Base-by-base conservation (phyloP, 1,140 invertebrate species). In the Zaprionus lachaisei region DNA sequence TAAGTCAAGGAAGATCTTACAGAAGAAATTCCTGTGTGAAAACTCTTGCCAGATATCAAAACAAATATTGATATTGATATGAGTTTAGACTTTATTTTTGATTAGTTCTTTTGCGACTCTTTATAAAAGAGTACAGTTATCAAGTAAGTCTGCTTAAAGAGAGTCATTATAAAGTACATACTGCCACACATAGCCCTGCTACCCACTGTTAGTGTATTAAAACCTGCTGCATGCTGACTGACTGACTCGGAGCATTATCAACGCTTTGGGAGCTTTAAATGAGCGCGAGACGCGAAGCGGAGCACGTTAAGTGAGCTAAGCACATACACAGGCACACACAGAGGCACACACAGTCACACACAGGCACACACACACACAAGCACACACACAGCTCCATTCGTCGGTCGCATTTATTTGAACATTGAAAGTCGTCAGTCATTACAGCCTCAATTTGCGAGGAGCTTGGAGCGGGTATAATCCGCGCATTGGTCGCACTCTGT, bases 381-480 rank as follows among this genome's bases (percentile, higher is more conserved):
- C 31, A 41, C 15, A n/a, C 51, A 31, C 44, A 65, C 65, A 58
- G 67, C 41, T n/a, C 24, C 24, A 64, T 47, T 72, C 47, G 81
- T 80, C 84, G 84, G 78, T 79, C 83, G 81, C 84, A 89, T 87
- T 87, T 87, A 87, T 87, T 87, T 87, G 84, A 89, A 84, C 84
- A 87, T 81, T 87, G 84, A 87, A 87, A 87, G 84, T 87, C 81
- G 78, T 85, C 84, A 81, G 85, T 87, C 84, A 87, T 87, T 87
- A 87, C 81, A 79, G 81, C 81, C 68, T 79, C 81, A 84, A 87
- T 81, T 87, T 87, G 84, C 71, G 73, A 34, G 31, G 31, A 34
- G 31, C 31, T 34, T 34, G 31, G 66, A 69, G 55, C 71, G 69
- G 60, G 28, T 56, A 63, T 57, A 56, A 66, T 83, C 31, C 64